phyloP scores from a whole-genome alignment of 1,140 invertebrate species.

The Magallana angulata region DNA sequence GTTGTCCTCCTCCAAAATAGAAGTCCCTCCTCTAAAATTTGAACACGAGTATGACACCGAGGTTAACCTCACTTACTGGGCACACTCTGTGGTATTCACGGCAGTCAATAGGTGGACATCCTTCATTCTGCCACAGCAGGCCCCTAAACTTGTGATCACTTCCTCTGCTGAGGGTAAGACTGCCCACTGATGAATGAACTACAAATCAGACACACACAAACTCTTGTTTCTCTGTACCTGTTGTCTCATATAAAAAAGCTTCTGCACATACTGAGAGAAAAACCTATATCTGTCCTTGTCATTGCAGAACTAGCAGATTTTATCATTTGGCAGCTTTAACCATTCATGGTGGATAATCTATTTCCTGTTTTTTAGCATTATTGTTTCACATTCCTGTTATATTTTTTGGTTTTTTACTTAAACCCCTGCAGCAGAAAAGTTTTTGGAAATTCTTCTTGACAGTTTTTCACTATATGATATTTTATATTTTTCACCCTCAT shows the following conservation, averaged over 20 bases:
- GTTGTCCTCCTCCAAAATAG: not conserved
- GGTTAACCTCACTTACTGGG: conserved; percentile 5
- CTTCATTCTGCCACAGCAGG: not conserved
- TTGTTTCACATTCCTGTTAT: conserved; percentile 3
- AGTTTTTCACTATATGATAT: conserved; percentile 8
- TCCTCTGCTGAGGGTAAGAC: not conserved
- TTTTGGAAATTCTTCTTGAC: conserved; percentile 13
- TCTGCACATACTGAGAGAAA: not conserved
- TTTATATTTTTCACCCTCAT: conserved; percentile 26
- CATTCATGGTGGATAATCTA: conserved; percentile 26
- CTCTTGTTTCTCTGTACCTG: not conserved
- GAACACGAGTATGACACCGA: not conserved
- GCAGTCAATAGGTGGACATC: conserved; percentile 16
- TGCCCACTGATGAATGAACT: not conserved
- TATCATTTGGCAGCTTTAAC: conserved; percentile 20
- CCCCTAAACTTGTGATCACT: not conserved
- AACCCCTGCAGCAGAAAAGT: conserved; percentile 3
- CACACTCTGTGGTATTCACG: not conserved
- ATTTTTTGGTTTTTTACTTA: not conserved
- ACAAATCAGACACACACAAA: not conserved
- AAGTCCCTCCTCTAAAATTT: not conserved
- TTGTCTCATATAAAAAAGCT: conserved; percentile 13
- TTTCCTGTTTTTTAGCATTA: not conserved
- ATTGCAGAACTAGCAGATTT: not conserved
- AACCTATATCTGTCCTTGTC: not conserved